Evolutionary conservation across 2,113 vertebrate genomes (phyloP), one percentile per base, ranked within the genome.

Genomic region (Clarias macrocephalus): DNA sequence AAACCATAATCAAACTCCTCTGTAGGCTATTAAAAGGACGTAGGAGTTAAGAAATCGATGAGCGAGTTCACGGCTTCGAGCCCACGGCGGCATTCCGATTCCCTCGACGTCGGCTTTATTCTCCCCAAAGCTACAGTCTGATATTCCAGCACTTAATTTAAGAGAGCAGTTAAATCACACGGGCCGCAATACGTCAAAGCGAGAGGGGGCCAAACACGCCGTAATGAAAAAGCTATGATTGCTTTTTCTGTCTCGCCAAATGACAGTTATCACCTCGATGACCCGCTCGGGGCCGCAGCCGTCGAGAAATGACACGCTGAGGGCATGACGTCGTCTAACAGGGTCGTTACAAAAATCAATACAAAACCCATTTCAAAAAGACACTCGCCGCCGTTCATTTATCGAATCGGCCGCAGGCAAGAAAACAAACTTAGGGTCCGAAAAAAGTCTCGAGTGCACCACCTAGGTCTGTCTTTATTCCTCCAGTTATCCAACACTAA

Each of bases 291-390:
- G 98, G 98, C 97, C 89, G 96, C 95, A 95, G 81, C 96, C 91
- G 96, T 97, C 97, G 97, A 96, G 96, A 97, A 97, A 97, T 97
- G 96, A 98, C 97, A 99, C 96, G 95, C 97, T 97, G 97, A 98
- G 97, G 97, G 97, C 96, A 98, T 97, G 98, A 98, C 97, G 97
- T 99, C 98, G 98, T 96, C 97, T 98, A 98, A 98, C 97, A 97
- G 97, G 96, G 96, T 98, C 97, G 97, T 99, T 99, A 98, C 97
- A 97, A 98, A 99, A 99, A 99, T 99, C 98, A 99, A 99, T 99
- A 99, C 97, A 98, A 99, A 99, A 98, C 96, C 98, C 97, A 99
- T 99, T 99, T 98, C 97, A 97, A 97, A 98, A 97, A 99, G 97
- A 97, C 97, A 95, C 89, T 94, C 96, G 97, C 96, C 96, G 97